phyloP scores from a whole-genome alignment of 2,888 invertebrate genomes.

The Torymus aiolomorphi region DNA sequence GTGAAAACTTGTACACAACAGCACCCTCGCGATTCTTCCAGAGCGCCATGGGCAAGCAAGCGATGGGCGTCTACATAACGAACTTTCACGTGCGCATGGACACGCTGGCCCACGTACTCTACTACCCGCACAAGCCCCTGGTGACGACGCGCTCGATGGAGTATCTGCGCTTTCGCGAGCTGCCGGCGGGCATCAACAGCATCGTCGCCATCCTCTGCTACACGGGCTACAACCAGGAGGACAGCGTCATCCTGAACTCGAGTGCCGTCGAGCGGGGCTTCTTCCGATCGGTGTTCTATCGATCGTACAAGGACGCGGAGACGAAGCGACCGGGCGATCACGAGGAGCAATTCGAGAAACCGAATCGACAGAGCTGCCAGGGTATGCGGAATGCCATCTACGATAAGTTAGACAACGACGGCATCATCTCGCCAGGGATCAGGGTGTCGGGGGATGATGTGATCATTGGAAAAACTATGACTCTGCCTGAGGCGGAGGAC shows the following conservation, averaged over 20 bases:
- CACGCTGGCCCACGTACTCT: conserved; percentile 97
- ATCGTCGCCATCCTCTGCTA: conserved; percentile 99
- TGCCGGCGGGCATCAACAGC: conserved; percentile 97
- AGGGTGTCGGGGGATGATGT: conserved; percentile 99
- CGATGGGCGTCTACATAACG: conserved; percentile 99
- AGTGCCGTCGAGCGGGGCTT: conserved; percentile 99
- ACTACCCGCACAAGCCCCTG: conserved; percentile 99
- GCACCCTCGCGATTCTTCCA: conserved; percentile 61
- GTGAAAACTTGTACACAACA: too few relatives aligned
- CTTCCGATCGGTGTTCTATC: conserved; percentile 96
- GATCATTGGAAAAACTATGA: conserved; percentile 98
- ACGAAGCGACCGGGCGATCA: conserved; percentile 94
- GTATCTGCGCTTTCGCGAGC: conserved; percentile 94
- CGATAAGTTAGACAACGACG: conserved; percentile 99
- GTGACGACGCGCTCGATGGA: conserved; percentile 99
- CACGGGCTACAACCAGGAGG: conserved; percentile 99
- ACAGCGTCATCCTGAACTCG: conserved; percentile 98
- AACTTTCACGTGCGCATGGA: conserved; percentile 99
- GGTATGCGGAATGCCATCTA: conserved; percentile 99
- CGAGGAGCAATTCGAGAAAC: conserved; percentile 98
- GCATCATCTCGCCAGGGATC: conserved; percentile 98
- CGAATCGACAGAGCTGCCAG: conserved; percentile 93
- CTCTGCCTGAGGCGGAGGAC: conserved; percentile 96
- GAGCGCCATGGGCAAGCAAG: conserved; percentile 99
- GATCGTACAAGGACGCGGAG: conserved; percentile 97